phyloP scores from a whole-genome alignment of 2,113 vertebrate genomes.

The Leiothrix lutea region DNA sequence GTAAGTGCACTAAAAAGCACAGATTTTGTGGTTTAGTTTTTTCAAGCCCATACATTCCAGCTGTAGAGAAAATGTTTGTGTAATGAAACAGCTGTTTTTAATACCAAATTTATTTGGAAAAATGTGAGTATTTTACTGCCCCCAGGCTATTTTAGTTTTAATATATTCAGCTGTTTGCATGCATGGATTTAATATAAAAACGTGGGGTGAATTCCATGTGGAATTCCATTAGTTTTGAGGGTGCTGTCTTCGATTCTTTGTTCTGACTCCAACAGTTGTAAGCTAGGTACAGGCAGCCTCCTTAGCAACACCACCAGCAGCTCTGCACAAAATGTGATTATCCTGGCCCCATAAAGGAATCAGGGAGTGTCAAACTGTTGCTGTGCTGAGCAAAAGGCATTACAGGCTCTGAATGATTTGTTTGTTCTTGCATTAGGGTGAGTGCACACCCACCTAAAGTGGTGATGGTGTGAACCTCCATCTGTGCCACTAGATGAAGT shows the following conservation, averaged over 20 bases:
- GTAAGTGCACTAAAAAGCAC: not conserved
- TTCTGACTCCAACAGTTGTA: not conserved
- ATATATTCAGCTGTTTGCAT: not conserved
- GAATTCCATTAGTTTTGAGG: no score
- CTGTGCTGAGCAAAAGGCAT: not conserved
- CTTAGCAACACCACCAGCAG: not conserved
- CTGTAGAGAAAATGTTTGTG: not conserved
- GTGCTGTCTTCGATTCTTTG: not conserved
- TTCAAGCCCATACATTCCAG: not conserved
- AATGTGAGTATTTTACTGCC: not conserved
- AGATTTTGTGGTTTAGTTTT: not conserved
- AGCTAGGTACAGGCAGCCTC: not conserved
- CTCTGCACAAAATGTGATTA: not conserved
- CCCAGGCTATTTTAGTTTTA: not conserved
- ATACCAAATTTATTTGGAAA: not conserved
- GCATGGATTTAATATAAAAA: not conserved
- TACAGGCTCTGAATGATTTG: not conserved
- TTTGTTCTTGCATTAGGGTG: not conserved
- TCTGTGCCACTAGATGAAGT: slow-evolving; percentile 21
- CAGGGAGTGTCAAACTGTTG: rapidly evolving
- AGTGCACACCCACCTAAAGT: not conserved
- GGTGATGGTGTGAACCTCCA: not conserved
- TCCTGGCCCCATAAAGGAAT: not conserved
- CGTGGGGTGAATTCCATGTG: not conserved
- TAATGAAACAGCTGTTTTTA: not conserved